Base-by-base conservation (phyloP, 2,888 invertebrate genomes). In the Sclerodermus sp. region DNA sequence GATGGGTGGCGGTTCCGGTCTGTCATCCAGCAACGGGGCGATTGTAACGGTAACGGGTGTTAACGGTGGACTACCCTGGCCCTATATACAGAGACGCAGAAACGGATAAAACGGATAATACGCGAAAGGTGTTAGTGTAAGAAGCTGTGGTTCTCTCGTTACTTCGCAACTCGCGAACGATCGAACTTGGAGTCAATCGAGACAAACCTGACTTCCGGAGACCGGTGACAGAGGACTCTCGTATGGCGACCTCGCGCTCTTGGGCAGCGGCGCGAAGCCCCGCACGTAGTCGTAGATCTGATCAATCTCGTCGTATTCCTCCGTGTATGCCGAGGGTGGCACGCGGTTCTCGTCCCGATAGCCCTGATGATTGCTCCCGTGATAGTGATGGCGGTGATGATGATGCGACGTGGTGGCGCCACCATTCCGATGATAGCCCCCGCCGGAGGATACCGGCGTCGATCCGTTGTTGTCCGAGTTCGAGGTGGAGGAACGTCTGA, bases 271-370 rank as follows among this genome's bases (percentile, higher is more conserved):
- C 44, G 94, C 94, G 64, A 96, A 90, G 1, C 96, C 95, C 56
- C 96, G 83, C 0, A 96, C 94, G 77, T 96, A 96, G 75, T 95
- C 94, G 76, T 96, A 96, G 60, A 96, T 93, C 79, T 96, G 93
- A 82, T 96, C 96, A 64, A 96, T 94, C 79, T 96, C 95, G 66
- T 95, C 93, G 79, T 96, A 94, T 70, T 94, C 93, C 74, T 92
- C 91, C 29, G 87, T 83, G 55, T 79, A 80, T 14, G 80, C 74
- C 1, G 81, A 80, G 6, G 67, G 72, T 47, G 83, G 82, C 43
- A 84, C 82, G 58, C 84, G 82, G 64, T 84, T 85, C 69, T 86
- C 87, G 66, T 87, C 89, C 71, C 84, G 82, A 64, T 84, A 85
- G 60, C 81, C 82, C 23, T 23, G 23, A 23, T 23, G 83, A 51